Conservation (phyloP, 2,888 invertebrate species). For the Noctua fimbriata region DNA sequence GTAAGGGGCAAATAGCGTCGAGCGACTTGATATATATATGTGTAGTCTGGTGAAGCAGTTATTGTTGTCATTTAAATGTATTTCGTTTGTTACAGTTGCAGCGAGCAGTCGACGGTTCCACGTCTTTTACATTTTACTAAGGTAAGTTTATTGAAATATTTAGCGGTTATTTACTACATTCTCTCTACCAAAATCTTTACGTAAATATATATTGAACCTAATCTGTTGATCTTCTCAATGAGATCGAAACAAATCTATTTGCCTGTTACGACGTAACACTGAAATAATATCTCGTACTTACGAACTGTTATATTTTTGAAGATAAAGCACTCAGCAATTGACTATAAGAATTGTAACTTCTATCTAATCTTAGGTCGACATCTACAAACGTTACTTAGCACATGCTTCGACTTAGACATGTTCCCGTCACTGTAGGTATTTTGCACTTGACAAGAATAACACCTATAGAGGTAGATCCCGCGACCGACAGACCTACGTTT, state of each 20-base stretch:
- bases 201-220: not conserved
- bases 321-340: not conserved
- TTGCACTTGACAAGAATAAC: not conserved
- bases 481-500: not conserved
- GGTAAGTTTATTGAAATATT: conserved; percentile 31
- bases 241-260: conserved; percentile 14
- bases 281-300: not conserved
- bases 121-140: conserved; percentile 55
- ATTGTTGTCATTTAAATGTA: not conserved
- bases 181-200: not conserved
- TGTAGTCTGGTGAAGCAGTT: not conserved
- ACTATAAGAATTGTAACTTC: not conserved
- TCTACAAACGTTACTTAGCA: not conserved
- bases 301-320: not conserved
- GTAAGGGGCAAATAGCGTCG: no score
- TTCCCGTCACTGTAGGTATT: not conserved
- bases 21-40: not conserved
- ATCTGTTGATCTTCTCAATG: conserved; percentile 11
- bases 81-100: conserved; percentile 59
- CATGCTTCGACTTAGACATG: not conserved
- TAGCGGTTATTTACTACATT: not conserved
- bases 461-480: not conserved
- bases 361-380: not conserved
- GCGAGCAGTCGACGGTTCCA: conserved; percentile 21
- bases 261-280: not conserved